A percentile compares a stretch with the other conserved stretches of the same genome.
phyloP scores from a whole-genome alignment of 53 echinoderm and acorn worm species.

The Hippasteria phrygiana region DNA sequence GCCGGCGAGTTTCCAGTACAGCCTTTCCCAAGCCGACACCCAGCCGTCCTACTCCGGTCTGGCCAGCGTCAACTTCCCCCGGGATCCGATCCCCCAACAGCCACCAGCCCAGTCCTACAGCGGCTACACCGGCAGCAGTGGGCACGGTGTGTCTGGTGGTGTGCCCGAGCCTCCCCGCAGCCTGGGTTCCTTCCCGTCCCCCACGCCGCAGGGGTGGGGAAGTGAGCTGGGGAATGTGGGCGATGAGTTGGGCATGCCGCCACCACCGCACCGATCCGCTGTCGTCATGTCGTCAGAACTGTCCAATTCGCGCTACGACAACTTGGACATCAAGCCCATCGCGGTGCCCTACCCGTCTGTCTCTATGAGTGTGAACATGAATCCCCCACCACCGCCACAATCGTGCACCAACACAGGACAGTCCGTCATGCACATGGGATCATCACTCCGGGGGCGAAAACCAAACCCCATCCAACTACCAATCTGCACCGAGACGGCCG shows the following conservation, averaged over 20 bases:
- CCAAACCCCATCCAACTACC: slow-evolving; percentile 72
- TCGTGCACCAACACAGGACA: slow-evolving; percentile 30
- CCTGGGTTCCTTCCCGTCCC: slow-evolving; percentile 64
- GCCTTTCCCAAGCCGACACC: slow-evolving; percentile 57
- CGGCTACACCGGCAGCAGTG: slow-evolving; percentile 55
- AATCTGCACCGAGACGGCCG: slow-evolving; percentile 64
- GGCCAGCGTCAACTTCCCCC: slow-evolving; percentile 55
- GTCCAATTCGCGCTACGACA: slow-evolving; percentile 24
- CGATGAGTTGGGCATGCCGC: slow-evolving; percentile 65
- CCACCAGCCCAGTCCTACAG: slow-evolving; percentile 70
- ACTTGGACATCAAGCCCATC: slow-evolving; percentile 47
- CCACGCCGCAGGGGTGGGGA: slow-evolving; percentile 59
- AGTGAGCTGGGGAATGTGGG: slow-evolving; percentile 75
- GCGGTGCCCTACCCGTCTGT: slow-evolving; percentile 52
- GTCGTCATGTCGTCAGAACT: slow-evolving; percentile 53
- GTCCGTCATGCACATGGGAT: slow-evolving; percentile 42
- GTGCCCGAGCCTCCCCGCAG: slow-evolving; percentile 63
- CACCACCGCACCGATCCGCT: slow-evolving; percentile 24
- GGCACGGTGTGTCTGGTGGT: slow-evolving; percentile 20
- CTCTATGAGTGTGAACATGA: slow-evolving; percentile 19
- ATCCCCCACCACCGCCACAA: slow-evolving; percentile 25
- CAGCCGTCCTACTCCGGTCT: slow-evolving; percentile 55
- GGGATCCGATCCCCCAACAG: slow-evolving; percentile 57
- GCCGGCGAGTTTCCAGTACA: slow-evolving; percentile 72
- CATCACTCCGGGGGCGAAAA: slow-evolving; percentile 48